Conservation (phyloP, 2,797 vertebrate species). For the Onychomys leucogaster region DNA sequence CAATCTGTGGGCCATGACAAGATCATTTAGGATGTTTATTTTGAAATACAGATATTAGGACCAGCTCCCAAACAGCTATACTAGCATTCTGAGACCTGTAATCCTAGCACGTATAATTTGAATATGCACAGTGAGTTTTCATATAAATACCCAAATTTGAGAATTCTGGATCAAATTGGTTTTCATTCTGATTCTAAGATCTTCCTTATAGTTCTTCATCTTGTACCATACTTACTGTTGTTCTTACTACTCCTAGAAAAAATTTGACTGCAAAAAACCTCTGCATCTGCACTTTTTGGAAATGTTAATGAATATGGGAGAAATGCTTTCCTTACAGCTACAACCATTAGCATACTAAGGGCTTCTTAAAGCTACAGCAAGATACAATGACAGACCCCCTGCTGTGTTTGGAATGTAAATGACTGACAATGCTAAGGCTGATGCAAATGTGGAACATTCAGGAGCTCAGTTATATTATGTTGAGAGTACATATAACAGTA, state of each 20-base stretch:
- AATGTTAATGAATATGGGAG: conserved; percentile 36
- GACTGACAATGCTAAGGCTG: not conserved
- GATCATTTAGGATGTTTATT: conserved; percentile 47
- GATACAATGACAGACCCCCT: not conserved
- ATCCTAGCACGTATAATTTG: conserved; percentile 28
- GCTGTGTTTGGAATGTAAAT: conserved; percentile 41
- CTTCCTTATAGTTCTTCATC: conserved; percentile 14
- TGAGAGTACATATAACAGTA: conserved; percentile 21
- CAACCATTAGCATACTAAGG: conserved; percentile 14
- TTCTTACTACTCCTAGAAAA: conserved; percentile 45
- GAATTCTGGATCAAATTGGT: not conserved
- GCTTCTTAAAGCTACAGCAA: not conserved
- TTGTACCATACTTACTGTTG: conserved; percentile 5
- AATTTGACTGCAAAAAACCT: not conserved
- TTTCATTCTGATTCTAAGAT: conserved; percentile 47
- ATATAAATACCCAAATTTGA: conserved; percentile 58
- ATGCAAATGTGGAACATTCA: not conserved
- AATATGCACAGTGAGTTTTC: not conserved
- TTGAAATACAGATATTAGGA: conserved; percentile 33
- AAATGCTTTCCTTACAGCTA: not conserved
- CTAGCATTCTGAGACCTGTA: conserved; percentile 41
- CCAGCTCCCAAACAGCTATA: not conserved
- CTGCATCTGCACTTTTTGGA: conserved; percentile 35
- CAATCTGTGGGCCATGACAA: conserved; percentile 41
- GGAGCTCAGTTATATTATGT: not conserved